Conservation (phyloP, 2,797 vertebrate genomes). For the Naso thynnoides region DNA sequence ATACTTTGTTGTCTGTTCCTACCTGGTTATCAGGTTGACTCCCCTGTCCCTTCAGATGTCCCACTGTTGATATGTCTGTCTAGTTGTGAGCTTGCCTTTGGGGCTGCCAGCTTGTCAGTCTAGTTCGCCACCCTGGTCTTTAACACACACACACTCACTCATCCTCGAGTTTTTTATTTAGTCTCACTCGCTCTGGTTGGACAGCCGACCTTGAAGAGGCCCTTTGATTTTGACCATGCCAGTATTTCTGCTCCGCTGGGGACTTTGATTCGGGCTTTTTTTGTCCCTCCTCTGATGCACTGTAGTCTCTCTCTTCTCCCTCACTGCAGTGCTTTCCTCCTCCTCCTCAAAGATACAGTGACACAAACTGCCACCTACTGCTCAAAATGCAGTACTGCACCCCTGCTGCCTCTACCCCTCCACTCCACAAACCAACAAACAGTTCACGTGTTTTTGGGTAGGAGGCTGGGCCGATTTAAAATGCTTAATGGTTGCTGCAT, state of each 20-base stretch:
- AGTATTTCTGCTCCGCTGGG: conserved; percentile 50
- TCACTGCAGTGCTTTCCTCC: conserved; percentile 62
- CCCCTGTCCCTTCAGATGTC: conserved; percentile 24
- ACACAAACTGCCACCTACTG: conserved; percentile 70
- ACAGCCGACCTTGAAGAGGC: conserved; percentile 61
- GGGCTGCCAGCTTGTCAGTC: conserved; percentile 37
- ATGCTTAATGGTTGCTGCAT: background rate
- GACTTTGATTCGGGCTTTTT: conserved; percentile 44
- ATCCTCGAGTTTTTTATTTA: conserved; percentile 21
- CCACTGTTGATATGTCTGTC: conserved; percentile 46
- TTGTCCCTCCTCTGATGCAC: conserved; percentile 23
- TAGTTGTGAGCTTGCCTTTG: conserved; percentile 38
- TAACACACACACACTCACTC: conserved; percentile 15
- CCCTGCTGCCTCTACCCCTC: background rate
- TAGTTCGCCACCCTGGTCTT: conserved; percentile 36
- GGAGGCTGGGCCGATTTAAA: too few species aligned
- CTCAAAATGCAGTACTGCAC: conserved; percentile 26
- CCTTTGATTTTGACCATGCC: conserved; percentile 54
- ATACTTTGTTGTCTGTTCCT: conserved; percentile 9
- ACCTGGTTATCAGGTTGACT: conserved; percentile 43
- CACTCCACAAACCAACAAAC: background rate
- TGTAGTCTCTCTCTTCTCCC: conserved; percentile 44
- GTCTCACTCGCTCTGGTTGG: conserved; percentile 39
- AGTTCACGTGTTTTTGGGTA: background rate
- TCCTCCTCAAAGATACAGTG: conserved; percentile 43